A percentile compares a stretch with the other conserved stretches of the same genome.
phyloP scores from a whole-genome alignment of 2,113 vertebrate genomes.

The Chloropsis cyanopogon region DNA sequence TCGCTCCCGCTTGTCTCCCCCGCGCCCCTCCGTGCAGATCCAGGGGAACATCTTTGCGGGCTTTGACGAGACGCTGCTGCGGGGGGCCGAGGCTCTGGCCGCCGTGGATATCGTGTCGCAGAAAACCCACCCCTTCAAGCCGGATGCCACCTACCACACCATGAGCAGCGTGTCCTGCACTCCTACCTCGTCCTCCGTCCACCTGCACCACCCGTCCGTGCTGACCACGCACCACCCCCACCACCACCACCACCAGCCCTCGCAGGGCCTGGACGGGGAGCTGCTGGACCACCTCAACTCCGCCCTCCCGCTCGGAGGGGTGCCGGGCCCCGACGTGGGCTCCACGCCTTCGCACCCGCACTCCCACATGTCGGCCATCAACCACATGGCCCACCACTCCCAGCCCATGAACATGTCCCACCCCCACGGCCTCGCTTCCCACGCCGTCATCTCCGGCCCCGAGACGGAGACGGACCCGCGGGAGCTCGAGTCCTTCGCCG shows the following conservation, averaged over 20 bases:
- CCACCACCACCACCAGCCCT: slow-evolving; percentile 81
- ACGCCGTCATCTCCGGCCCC: slow-evolving; percentile 72
- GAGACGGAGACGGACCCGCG: slow-evolving; percentile 88
- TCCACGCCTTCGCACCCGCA: slow-evolving; percentile 84
- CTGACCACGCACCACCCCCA: slow-evolving; percentile 80
- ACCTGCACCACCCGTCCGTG: slow-evolving; percentile 89
- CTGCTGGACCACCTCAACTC: slow-evolving; percentile 88
- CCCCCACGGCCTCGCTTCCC: slow-evolving; percentile 78
- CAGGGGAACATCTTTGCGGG: slow-evolving; percentile 93
- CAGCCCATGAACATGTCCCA: slow-evolving; percentile 85
- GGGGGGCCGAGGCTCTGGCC: slow-evolving; percentile 89
- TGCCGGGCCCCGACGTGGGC: slow-evolving; percentile 84
- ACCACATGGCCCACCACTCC: slow-evolving; percentile 70
- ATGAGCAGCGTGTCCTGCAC: slow-evolving; percentile 92
- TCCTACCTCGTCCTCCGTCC: slow-evolving; percentile 84
- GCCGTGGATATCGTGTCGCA: slow-evolving; percentile 90
- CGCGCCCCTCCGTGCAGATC: slow-evolving; percentile 59
- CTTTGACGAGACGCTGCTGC: slow-evolving; percentile 88
- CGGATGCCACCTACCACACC: slow-evolving; percentile 93
- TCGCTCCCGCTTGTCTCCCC: neutral
- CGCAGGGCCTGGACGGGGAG: slow-evolving; percentile 86
- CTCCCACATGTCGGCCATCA: slow-evolving; percentile 87
- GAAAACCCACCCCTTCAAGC: slow-evolving; percentile 92
- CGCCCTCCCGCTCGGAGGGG: slow-evolving; percentile 81
- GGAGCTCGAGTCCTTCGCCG: slow-evolving; percentile 91